A percentile compares a stretch with the other conserved stretches of the same genome.
These are phyloP conservation scores for Enteromius argenteus DNA, from an alignment of 2,797 vertebrate genomes.

Conservation along the genomic window DNA sequence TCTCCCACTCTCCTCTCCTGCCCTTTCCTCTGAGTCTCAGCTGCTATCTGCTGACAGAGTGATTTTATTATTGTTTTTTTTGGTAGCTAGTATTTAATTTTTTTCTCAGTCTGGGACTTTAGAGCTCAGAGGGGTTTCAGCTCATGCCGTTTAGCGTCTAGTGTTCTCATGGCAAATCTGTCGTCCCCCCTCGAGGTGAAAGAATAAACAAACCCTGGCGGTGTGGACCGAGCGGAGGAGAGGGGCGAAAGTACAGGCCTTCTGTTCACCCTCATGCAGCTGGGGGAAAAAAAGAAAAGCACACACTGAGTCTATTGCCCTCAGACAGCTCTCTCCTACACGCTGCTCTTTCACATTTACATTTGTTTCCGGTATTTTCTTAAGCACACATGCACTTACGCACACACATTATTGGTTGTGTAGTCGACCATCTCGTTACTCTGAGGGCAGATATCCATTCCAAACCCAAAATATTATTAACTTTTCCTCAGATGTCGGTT, in stretches of 20 bases:
- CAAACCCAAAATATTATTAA: constrained; percentile 12
- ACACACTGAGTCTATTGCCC: not conserved
- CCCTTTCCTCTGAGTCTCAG: not conserved
- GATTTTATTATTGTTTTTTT: not conserved
- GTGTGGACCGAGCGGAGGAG: constrained; percentile 3
- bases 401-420: not conserved
- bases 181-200: constrained; percentile 43
- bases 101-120: not conserved
- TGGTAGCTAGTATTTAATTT: not conserved
- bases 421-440: constrained; percentile 18
- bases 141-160: constrained; percentile 21
- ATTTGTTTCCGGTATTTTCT: constrained; percentile 24
- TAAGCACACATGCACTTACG: constrained; percentile 12
- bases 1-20: not conserved
- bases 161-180: constrained; percentile 55
- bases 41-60: constrained; percentile 35
- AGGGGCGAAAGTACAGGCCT: constrained; percentile 23
- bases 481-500: constrained; percentile 3
- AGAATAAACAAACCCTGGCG: constrained; percentile 50
- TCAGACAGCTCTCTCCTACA: constrained; percentile 16
- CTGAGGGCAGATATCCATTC: constrained; percentile 1
- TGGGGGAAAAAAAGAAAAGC: constrained; percentile 44
- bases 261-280: constrained; percentile 37
- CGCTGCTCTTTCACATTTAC: constrained; percentile 11
- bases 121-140: constrained; percentile 4